Percentiles rank a stretch among this genome's conserved stretches.
Evolutionary conservation across 2,797 vertebrate genomes (phyloP).

Genomic region (Alectoris magna): DNA sequence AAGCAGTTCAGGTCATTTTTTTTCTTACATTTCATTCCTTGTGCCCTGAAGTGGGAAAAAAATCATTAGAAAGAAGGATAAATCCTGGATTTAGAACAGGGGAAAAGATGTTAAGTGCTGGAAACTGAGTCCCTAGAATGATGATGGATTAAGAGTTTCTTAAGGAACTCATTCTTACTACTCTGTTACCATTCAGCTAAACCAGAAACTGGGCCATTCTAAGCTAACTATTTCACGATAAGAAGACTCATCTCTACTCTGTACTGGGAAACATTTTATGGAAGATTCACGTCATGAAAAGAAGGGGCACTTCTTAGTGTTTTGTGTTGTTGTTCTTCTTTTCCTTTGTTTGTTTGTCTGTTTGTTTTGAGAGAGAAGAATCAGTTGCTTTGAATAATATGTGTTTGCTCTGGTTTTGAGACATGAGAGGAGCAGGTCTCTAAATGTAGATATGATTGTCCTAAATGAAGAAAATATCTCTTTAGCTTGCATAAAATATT

Average conservation of each 20-base stretch:
- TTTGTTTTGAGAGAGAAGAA: not conserved
- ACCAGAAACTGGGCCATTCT: not conserved
- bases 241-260: not conserved
- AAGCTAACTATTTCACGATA: not conserved
- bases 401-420: not conserved
- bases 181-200: not conserved
- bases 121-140: not conserved
- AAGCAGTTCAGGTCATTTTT: not conserved
- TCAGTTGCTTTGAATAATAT: not conserved
- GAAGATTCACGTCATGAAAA: not conserved
- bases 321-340: not conserved
- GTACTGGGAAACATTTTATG: not conserved
- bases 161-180: not conserved
- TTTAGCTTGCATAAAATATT: not conserved
- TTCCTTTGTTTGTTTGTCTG: too few relatives aligned
- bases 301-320: not conserved
- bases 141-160: not conserved
- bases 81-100: not conserved
- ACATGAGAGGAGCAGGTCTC: not conserved
- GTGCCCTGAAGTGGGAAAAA: not conserved
- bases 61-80: not conserved
- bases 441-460: not conserved
- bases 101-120: not conserved
- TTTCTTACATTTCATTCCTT: not conserved
- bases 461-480: not conserved